phyloP scores from a whole-genome alignment of 2,113 vertebrate genomes.

The Varanus komodoensis region DNA sequence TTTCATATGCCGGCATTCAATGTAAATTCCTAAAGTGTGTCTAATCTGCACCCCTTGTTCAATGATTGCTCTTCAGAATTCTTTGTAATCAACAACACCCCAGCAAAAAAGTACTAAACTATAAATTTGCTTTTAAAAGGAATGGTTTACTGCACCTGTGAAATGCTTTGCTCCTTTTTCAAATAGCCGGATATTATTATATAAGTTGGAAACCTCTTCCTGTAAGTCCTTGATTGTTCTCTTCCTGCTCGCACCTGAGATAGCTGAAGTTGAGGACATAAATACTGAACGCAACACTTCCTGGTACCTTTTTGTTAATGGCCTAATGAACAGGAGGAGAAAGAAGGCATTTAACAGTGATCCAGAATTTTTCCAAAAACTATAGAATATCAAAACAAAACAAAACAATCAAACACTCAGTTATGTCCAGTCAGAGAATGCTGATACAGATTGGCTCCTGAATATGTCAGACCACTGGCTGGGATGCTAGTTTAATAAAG shows the following conservation, averaged over 20 bases:
- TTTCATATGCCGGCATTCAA: background rate
- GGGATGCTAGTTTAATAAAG: background rate
- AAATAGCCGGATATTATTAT: constrained; percentile 92
- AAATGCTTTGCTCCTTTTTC: constrained; percentile 92
- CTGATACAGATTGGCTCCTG: background rate
- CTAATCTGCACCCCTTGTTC: background rate
- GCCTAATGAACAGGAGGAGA: constrained; percentile 76
- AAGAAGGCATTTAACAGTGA: background rate
- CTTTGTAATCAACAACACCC: background rate
- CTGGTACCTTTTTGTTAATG: constrained; percentile 89
- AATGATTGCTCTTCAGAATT: background rate
- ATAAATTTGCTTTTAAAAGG: background rate
- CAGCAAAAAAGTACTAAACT: background rate
- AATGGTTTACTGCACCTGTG: constrained; percentile 79
- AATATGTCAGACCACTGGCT: background rate
- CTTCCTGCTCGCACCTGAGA: constrained; percentile 86
- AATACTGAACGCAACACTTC: constrained; percentile 90
- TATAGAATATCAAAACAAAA: background rate
- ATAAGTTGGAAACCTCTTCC: constrained; percentile 92
- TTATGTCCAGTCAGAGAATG: background rate
- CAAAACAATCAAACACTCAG: background rate
- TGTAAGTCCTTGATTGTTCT: constrained; percentile 93
- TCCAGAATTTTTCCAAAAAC: background rate
- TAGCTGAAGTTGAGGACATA: constrained; percentile 83
- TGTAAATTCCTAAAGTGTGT: background rate